Evolutionary conservation across 2,113 vertebrate species (phyloP), one percentile per base, ranked within the genome.

Genomic region (Mormyrus lacerda): DNA sequence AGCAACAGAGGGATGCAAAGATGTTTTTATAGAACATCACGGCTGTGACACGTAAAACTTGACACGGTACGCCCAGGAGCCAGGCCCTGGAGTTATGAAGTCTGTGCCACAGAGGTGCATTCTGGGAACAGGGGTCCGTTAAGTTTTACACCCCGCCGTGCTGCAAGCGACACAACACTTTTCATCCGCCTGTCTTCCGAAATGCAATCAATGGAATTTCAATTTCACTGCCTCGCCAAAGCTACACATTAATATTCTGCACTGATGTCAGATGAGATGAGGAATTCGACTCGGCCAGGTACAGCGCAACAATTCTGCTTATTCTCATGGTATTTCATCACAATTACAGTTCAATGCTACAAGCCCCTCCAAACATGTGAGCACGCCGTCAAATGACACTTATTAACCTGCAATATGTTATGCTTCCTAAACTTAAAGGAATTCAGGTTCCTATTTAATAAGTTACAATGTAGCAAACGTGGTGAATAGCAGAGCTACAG

Each of bases 191-290:
- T 45, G 44, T 45, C 73, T n/a, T 86, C 85, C 48, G 53, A 87
- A 87, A 65, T 19, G 19, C 35, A 87, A 87, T 61, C 35, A 87
- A 87, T 87, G 87, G 65, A 87, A 61, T 55, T 44, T 87, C 55
- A 87, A 61, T 87, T 87, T 65, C 55, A 87, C 53, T 44, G 39
- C 31, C 4, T 24, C 10, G 15, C 87, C 35, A 58, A 53, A 65
- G 39, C 55, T 24, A 44, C 24, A 65, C 53, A 44, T 61, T 87
- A 61, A 87, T 42, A 61, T 21, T 61, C 87, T 87, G 51, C 51
- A 44, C 31, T 65, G 87, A 65, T 65, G 87, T 87, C 87, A 87
- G 55, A 42, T 45, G 35, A 61, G 35, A 87, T 50, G 48, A 86
- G 48, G 48, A 53, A 86, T 53, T 65, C 1, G 9, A 65, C 35